Base-by-base conservation (phyloP, 2,888 invertebrate species). In the Patella ulyssiponensis region DNA sequence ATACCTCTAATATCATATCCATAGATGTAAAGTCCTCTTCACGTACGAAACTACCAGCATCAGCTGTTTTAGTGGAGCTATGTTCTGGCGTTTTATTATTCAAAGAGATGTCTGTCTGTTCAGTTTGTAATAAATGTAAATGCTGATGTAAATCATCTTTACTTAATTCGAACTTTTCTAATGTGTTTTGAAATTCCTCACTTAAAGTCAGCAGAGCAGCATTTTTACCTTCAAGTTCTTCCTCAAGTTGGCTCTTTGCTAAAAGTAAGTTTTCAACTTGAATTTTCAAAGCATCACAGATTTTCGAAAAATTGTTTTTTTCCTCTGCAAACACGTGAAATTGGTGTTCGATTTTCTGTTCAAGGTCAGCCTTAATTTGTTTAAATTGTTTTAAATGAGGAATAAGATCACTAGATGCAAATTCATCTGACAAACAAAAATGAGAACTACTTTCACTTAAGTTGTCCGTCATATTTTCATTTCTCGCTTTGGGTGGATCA, bases 131-230 rank as follows among this genome's bases (percentile, higher is more conserved):
- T 11, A 20, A 20, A 20, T 64, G 20, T 12, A 64, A 23, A 64
- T 23, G 23, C 64, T 14, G n/a, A 23, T 64, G 20, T 64, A 23
- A 14, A 64, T 12, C 64, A 64, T 64, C 64, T 23, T 64, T 64
- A 64, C 20, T 23, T 23, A 23, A 20, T 64, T 64, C 64, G 23
- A 64, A 64, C 64, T 64, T 20, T 23, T 23, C 64, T 64, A 64
- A 64, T 20, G 64, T 23, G 20, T 64, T 64, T 20, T 64, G 64
- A 23, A 64, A 64, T n/a, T 64, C 64, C n/a, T 64, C 64, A 64
- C 20, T 20, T 17, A 64, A 64, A 15, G 64, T 64, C 23, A 64
- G 20, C n/a, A 64, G n/a, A 20, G 64, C 15, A 11, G 23, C 23
- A 64, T 64, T 64, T 64, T 64, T 64, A 64, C 64, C 23, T n/a